phyloP scores from a whole-genome alignment of 2,113 vertebrate genomes.

The Thinocorus orbignyianus region DNA sequence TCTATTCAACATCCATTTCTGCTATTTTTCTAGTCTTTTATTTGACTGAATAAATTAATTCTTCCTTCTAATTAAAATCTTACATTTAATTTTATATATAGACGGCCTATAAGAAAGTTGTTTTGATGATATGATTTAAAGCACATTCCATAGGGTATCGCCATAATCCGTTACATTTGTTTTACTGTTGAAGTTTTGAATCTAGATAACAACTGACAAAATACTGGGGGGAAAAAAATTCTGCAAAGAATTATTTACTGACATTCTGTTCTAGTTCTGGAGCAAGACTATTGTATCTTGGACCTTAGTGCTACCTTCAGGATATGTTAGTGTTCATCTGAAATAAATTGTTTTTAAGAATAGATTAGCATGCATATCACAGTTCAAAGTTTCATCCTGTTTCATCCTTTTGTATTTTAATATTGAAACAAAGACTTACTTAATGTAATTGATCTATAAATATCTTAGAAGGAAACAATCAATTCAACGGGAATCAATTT shows the following conservation, averaged over 20 bases:
- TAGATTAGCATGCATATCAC: not conserved
- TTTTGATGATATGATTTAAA: not conserved
- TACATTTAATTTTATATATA: not conserved
- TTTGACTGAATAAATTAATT: not conserved
- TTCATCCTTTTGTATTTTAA: not conserved
- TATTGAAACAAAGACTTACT: not conserved
- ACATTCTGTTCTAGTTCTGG: not conserved
- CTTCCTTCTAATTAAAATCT: not conserved
- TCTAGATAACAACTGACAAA: not conserved
- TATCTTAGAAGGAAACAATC: not conserved
- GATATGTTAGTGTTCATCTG: not conserved
- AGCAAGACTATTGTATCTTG: not conserved
- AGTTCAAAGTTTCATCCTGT: not conserved
- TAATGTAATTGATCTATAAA: not conserved
- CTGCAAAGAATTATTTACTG: not conserved
- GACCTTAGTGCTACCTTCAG: not conserved
- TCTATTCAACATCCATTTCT: not conserved
- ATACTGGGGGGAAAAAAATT: not conserved
- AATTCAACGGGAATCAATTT: not conserved
- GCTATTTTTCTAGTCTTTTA: not conserved
- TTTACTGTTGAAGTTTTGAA: not conserved
- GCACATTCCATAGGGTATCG: not conserved
- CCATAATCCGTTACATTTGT: not conserved
- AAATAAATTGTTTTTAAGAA: not conserved
- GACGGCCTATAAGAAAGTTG: not conserved